These are phyloP conservation scores for Drosophila melanocephala DNA, from an alignment of 2,888 invertebrate genomes.

Conservation along the genomic window DNA sequence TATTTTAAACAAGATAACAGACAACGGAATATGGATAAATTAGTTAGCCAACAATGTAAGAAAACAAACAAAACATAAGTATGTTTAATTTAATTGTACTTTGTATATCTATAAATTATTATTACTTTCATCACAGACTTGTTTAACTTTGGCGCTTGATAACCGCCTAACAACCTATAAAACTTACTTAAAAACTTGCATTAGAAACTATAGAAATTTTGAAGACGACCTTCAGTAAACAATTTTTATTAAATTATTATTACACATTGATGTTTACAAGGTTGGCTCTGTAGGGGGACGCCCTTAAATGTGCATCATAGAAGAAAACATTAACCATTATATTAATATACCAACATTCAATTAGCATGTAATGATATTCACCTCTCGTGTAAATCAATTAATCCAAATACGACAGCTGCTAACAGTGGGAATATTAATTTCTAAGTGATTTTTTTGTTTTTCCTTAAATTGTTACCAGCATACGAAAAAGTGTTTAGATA, in stretches of 20 bases:
- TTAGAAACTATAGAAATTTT: background rate
- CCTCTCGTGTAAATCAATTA: slow-evolving; percentile 3
- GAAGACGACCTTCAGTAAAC: background rate
- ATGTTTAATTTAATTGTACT: background rate
- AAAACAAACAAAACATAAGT: background rate
- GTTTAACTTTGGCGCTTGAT: too few relatives aligned
- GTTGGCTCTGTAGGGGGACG: background rate
- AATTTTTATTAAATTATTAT: background rate
- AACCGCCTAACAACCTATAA: background rate
- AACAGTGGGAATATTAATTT: slow-evolving; percentile 4
- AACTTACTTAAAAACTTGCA: background rate
- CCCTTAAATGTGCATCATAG: background rate
- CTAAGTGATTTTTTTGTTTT: background rate
- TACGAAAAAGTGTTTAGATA: slow-evolving; percentile 11
- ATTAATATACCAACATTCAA: background rate
- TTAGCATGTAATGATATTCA: background rate
- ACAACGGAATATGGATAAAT: background rate
- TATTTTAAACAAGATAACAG: too few relatives aligned
- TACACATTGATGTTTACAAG: background rate
- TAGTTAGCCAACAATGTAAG: background rate
- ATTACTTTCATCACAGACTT: background rate
- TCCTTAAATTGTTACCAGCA: background rate
- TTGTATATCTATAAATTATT: too few relatives aligned
- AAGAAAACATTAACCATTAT: background rate
- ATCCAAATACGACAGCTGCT: slow-evolving; percentile 13